phyloP scores from a whole-genome alignment of 1,140 invertebrate genomes.

The Papilio dardanus region DNA sequence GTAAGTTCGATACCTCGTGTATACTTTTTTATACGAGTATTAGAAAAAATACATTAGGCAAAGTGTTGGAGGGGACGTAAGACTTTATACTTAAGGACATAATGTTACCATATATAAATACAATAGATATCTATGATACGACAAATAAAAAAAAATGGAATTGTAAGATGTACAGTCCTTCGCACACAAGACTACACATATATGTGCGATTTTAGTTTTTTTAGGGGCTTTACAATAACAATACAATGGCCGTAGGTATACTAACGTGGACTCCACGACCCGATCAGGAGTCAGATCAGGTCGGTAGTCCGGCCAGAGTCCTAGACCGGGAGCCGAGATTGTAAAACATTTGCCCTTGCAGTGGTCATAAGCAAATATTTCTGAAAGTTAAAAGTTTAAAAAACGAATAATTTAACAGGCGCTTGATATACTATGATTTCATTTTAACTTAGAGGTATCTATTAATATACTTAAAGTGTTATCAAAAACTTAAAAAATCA shows the following conservation, averaged over 20 bases:
- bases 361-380: background rate
- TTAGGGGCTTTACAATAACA: no score
- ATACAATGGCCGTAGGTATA: no score
- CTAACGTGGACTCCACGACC: background rate
- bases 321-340: no score
- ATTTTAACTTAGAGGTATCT: background rate
- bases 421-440: background rate
- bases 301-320: no score
- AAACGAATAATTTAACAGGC: background rate
- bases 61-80: background rate
- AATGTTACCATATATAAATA: background rate
- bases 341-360: background rate
- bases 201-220: no score
- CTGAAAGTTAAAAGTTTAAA: background rate
- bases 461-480: background rate
- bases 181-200: no score
- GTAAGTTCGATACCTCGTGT: background rate
- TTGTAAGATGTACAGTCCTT: no score
- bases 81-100: background rate
- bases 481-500: background rate
- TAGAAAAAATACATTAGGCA: background rate
- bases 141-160: no score
- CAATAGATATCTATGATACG: no score
- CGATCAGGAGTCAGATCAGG: no score
- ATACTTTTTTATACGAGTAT: slow-evolving; percentile 1